These are phyloP conservation scores for Lepidurus packardi DNA, from an alignment of 1,140 invertebrate species.

Conservation along the genomic window DNA sequence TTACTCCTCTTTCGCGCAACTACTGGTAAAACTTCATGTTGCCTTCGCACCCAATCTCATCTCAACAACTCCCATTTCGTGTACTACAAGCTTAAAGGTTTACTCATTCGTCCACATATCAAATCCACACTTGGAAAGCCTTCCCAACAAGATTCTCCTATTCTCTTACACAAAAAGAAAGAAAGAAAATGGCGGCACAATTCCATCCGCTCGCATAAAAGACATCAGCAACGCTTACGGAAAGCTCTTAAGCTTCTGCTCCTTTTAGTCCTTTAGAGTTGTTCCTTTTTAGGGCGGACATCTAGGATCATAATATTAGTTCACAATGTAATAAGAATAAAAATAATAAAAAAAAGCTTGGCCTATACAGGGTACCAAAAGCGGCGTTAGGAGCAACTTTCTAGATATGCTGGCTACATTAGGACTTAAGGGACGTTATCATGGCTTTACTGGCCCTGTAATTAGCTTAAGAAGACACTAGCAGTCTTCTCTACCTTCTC, in stretches of 20 bases:
- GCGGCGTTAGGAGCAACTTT: background rate
- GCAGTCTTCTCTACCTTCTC: background rate
- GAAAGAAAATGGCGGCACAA: background rate
- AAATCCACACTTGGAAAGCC: background rate
- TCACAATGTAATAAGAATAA: background rate
- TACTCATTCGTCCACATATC: slow-evolving; percentile 8
- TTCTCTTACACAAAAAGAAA: background rate
- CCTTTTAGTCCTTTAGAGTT: background rate
- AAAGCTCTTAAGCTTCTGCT: background rate
- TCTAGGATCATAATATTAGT: too few species aligned
- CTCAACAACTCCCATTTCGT: slow-evolving; percentile 21
- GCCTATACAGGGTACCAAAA: background rate
- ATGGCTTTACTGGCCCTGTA: background rate
- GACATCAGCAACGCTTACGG: background rate
- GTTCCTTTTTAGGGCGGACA: background rate
- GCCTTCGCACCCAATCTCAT: slow-evolving; percentile 13
- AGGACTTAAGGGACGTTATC: slow-evolving; percentile 13
- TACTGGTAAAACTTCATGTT: slow-evolving; percentile 11
- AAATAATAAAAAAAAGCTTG: background rate
- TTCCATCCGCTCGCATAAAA: background rate
- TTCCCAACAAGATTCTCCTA: too few species aligned
- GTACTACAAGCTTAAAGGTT: slow-evolving; percentile 20
- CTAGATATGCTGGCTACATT: background rate
- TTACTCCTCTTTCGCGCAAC: slow-evolving; percentile 9
- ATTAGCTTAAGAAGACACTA: slow-evolving; percentile 11